A percentile compares a stretch with the other conserved stretches of the same genome.
Evolutionary conservation across 2,888 invertebrate genomes (phyloP).

Genomic region (Caenorhabditis sinica): DNA sequence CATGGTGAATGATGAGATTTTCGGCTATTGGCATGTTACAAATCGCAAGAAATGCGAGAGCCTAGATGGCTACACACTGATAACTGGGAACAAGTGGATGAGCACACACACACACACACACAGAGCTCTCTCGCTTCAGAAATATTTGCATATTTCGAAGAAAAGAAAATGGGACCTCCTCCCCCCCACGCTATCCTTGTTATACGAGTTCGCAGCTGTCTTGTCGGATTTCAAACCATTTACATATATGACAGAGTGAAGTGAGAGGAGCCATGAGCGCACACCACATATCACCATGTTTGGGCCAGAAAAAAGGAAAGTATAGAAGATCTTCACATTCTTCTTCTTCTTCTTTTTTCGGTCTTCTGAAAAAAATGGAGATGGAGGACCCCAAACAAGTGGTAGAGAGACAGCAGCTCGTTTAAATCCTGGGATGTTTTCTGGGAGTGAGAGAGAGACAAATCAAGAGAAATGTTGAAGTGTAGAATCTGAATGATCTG

Average conservation of each 20-base stretch:
- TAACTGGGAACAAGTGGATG: slow-evolving; percentile 52
- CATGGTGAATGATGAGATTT: slow-evolving; percentile 49
- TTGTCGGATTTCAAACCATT: slow-evolving; percentile 59
- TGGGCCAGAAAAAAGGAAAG: slow-evolving; percentile 1
- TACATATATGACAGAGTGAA: slow-evolving; percentile 64
- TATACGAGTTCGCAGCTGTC: slow-evolving; percentile 64
- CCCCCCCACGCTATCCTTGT: slow-evolving; percentile 11
- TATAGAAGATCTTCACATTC: slow-evolving; percentile 8
- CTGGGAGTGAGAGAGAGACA: background rate
- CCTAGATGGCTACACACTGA: slow-evolving; percentile 47
- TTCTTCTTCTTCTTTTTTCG: slow-evolving; percentile 11
- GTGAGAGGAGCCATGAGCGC: slow-evolving; percentile 20
- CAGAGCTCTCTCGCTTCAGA: slow-evolving; percentile 24
- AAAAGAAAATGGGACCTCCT: background rate
- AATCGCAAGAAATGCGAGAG: slow-evolving; percentile 37
- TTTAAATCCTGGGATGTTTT: slow-evolving; percentile 30
- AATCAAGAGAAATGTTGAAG: slow-evolving; percentile 16
- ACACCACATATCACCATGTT: slow-evolving; percentile 49
- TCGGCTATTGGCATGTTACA: slow-evolving; percentile 48
- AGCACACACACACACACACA: background rate
- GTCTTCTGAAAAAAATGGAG: slow-evolving; percentile 20
- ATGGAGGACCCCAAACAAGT: slow-evolving; percentile 5
- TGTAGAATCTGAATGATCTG: slow-evolving; percentile 1
- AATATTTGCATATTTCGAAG: slow-evolving; percentile 65
- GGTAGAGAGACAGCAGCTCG: background rate